Conservation (phyloP, 2,113 vertebrate genomes). For the Carettochelys insculpta region DNA sequence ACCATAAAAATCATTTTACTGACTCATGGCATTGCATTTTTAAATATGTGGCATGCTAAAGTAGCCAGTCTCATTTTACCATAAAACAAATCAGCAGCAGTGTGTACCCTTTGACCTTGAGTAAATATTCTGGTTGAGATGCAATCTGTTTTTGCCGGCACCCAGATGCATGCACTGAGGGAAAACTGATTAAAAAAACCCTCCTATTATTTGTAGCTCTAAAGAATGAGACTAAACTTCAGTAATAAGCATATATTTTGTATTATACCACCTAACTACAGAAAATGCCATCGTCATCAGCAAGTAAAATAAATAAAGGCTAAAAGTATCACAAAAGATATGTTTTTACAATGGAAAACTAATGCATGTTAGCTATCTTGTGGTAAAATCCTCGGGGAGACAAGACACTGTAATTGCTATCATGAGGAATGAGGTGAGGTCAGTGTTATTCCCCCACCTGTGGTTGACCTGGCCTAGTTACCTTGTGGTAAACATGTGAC, state of each 20-base stretch:
- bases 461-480: neutral
- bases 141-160: neutral
- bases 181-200: neutral
- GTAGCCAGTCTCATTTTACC: conserved; percentile 5
- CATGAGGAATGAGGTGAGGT: neutral
- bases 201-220: neutral
- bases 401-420: neutral
- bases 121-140: conserved; percentile 29
- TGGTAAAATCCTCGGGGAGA: neutral
- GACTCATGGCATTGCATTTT: neutral
- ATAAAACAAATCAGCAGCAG: neutral
- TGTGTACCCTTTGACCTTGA: neutral
- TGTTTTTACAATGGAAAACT: neutral
- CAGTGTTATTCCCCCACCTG: neutral
- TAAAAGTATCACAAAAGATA: neutral
- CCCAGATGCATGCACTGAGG: neutral
- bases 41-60: conserved; percentile 18
- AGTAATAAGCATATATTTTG: neutral
- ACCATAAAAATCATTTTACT: conserved; percentile 51
- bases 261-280: neutral
- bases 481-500: neutral
- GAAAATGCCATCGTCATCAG: neutral
- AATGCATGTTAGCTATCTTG: neutral
- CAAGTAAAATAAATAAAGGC: neutral
- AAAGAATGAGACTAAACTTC: neutral